Base-by-base conservation (phyloP, 2,113 vertebrate genomes). In the Hipposideros armiger region DNA sequence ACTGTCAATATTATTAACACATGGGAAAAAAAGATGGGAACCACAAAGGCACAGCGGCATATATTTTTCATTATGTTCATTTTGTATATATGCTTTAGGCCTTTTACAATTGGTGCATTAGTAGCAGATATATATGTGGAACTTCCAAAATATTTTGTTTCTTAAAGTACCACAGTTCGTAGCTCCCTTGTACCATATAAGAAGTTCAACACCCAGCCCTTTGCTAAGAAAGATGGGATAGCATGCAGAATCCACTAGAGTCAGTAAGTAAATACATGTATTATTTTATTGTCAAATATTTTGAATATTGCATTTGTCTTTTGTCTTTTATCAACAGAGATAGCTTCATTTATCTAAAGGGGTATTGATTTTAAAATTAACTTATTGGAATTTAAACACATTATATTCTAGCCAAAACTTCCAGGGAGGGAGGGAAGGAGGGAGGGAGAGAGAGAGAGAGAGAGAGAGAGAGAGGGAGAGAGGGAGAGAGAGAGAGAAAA, bases 71-170 rank as follows among this genome's bases (percentile, higher is more conserved):
- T 36, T 74, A 60, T 28, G 42, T 85, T 54, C 52, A 36, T 56
- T 91, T 83, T 70, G 4, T 58, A 19, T 32, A 6, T 40, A n/a
- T 73, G 32, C 3, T 50, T 83, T 60, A 64, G 17, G 20, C 30
- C 58, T 94, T 92, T 88, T 40, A 66, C 11, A 58, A 15, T 72
- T 13, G 45, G 28, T 70, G 28, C 36, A 8, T 70, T 56, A 74
- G 26, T 76, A 28, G 16, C 66, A 73, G 66, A 54, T 64, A 83
- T 47, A 50, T 58, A 92, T 11, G 17, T 84, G 62, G 62, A 72
- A 54, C 50, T 95, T 89, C 80, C 50, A 70, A 19, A 70, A 93
- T 87, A 85, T 54, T 69, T 80, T 87, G 22, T 86, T 87, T 85
- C 20, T 81, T 81, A 50, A 64, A n/a, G 32, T 74, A 64, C 60